Evolutionary conservation across 2,113 vertebrate genomes (phyloP).

Genomic region (Varanus komodoensis): DNA sequence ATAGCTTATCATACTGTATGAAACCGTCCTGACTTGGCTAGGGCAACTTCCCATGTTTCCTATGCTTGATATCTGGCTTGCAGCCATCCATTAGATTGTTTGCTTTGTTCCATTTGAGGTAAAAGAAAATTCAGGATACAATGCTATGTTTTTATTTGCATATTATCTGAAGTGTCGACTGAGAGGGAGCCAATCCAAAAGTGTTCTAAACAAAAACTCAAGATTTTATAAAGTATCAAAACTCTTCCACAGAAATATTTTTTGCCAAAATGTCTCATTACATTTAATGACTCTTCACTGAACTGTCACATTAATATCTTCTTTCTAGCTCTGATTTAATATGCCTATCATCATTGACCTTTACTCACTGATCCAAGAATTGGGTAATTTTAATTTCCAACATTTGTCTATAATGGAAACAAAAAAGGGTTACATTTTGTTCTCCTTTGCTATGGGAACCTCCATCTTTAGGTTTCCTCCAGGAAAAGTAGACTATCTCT

Average conservation of each 20-base stretch:
- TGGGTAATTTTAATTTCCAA: slow-evolving; percentile 18
- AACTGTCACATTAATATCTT: background rate
- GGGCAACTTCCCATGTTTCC: background rate
- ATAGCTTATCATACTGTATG: no score
- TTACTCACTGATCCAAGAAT: slow-evolving; percentile 20
- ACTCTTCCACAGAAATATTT: slow-evolving; percentile 7
- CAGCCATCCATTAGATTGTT: background rate
- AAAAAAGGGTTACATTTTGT: background rate
- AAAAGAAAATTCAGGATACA: background rate
- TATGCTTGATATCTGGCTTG: background rate
- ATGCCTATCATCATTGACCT: background rate
- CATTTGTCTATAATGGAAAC: slow-evolving; percentile 14
- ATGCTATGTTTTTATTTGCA: no score
- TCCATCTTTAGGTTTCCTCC: background rate
- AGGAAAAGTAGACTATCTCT: background rate
- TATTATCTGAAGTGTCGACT: background rate
- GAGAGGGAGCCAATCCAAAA: background rate
- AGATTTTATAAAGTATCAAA: background rate
- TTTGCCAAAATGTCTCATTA: background rate
- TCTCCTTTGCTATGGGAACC: background rate
- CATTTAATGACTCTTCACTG: background rate
- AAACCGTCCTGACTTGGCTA: background rate
- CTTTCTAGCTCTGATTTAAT: background rate
- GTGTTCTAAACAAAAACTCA: slow-evolving; percentile 2
- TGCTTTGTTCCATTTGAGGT: background rate